Base-by-base conservation (phyloP, 2,797 vertebrate species). In the Thaleichthys pacificus region DNA sequence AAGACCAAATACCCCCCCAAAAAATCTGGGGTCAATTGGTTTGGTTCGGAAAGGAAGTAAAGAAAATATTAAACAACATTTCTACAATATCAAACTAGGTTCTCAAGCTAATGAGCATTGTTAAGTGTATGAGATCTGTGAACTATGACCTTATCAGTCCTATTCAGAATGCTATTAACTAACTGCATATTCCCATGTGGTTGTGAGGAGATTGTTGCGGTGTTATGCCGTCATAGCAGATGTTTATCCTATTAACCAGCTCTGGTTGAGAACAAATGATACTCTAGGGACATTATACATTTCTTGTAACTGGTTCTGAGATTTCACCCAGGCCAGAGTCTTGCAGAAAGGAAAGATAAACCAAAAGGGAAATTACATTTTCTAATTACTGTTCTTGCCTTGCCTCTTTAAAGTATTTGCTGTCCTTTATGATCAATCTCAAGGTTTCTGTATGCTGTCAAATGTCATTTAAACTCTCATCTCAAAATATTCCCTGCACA, bases 221-320 rank as follows among this genome's bases (percentile, higher is more conserved):
- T 26, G 58, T 5, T 26, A 15, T 61, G 58, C 22, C 58, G 8
- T 61, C 58, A 61, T 60, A 26, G 58, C 58, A 15, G 21, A 26
- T 15, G 26, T 61, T 61, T 14, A 22, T 61, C 26, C 58, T 61
- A 22, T 47, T 61, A 61, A 24, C 58, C 21, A 26, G 11, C 22
- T 61, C 58, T 61, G 58, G 58, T 26, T 61, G 21, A 26, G 22
- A 22, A 11, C 21, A 22, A 61, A 61, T 61, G 9, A 61, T 61
- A 22, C 58, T 61, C 58, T 26, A 22, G 22, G 26, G 58, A 61
- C 22, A 61, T 26, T 61, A 22, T 26, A 61, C 58, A 24, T 24
- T 14, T 61, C 58, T 26, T 61, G 58, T 4, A 61, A 61, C 58
- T 61, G 58, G 26, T 61, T 22, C 21, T 61, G 58, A 61, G 58